phyloP scores from a whole-genome alignment of 2,888 invertebrate genomes.

The Drosophila meridionalis region DNA sequence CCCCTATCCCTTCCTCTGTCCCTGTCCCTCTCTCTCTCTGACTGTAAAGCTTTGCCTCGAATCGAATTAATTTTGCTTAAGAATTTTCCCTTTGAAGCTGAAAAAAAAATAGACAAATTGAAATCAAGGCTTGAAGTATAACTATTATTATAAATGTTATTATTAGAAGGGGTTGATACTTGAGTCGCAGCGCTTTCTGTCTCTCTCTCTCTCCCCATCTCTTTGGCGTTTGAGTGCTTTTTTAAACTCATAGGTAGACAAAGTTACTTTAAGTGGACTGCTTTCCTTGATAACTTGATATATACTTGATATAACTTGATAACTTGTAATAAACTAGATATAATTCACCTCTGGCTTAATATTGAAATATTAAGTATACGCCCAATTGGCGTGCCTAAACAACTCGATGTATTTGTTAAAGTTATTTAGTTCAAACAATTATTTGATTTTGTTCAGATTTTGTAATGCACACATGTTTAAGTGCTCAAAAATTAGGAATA shows the following conservation, averaged over 20 bases:
- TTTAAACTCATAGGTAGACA: too few species aligned
- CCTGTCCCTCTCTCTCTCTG: not conserved
- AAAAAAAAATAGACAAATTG: slow-evolving; percentile 27
- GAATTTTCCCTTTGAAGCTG: slow-evolving; percentile 9
- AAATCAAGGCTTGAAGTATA: slow-evolving; percentile 18
- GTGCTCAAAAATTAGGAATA: not conserved
- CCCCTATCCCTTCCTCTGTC: not conserved
- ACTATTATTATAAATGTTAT: slow-evolving; percentile 17
- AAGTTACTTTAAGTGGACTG: too few species aligned
- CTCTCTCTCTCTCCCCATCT: not conserved
- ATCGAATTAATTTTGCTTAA: slow-evolving; percentile 44
- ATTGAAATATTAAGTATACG: not conserved
- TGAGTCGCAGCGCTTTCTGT: not conserved
- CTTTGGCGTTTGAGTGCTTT: not conserved
- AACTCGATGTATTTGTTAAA: too few species aligned
- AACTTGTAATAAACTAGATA: too few species aligned
- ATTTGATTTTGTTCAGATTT: too few species aligned
- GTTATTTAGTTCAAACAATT: too few species aligned
- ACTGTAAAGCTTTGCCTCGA: not conserved
- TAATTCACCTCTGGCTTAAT: too few species aligned
- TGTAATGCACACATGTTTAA: not conserved
- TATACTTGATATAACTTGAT: too few species aligned
- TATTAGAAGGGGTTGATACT: not conserved
- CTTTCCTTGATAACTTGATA: too few species aligned
- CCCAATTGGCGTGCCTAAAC: not conserved